phyloP scores from a whole-genome alignment of 2,113 vertebrate species.

The human region GRCh38 chr17:54153501-54154000 shows the following conservation, averaged over 20 bases:
- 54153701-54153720: background rate
- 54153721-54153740: background rate
- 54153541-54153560: slow-evolving; percentile 27
- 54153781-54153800: background rate
- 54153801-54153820: background rate
- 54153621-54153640: background rate
- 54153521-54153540: background rate
- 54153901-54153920: background rate
- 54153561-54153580: slow-evolving; percentile 2
- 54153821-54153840: background rate
- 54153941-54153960: background rate
- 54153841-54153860: slow-evolving; percentile 17
- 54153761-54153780: background rate
- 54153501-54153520: background rate
- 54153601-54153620: background rate
- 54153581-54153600: background rate
- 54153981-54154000: background rate
- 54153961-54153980: background rate
- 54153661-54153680: background rate
- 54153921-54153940: background rate
- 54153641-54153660: slow-evolving; percentile 10
- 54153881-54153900: background rate
- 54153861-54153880: background rate
- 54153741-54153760: background rate
- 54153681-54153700: background rate